Percentiles rank a stretch among this genome's conserved stretches.
Evolutionary conservation across 2,113 vertebrate genomes (phyloP).

Genomic region (Labeo rohita): DNA sequence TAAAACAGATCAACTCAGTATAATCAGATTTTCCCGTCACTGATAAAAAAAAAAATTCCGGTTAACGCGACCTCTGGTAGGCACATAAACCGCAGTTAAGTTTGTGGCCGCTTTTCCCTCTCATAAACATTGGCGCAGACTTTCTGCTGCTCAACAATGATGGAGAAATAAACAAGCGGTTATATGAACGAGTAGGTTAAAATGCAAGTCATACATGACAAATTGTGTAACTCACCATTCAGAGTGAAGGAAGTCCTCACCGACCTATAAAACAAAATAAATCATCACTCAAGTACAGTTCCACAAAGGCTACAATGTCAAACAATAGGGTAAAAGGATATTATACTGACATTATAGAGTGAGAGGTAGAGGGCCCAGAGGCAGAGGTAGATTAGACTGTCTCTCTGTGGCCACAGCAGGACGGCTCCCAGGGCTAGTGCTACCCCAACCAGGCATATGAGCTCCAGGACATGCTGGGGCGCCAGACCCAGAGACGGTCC

Average conservation of each 20-base stretch:
- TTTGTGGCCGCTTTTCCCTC: not conserved
- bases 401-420: slow-evolving; percentile 67
- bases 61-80: too few relatives aligned
- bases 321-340: not conserved
- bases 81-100: not conserved
- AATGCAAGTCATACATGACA: not conserved
- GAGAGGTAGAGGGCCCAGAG: slow-evolving; percentile 80
- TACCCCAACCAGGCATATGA: slow-evolving; percentile 77
- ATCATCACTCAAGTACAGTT: not conserved
- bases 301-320: not conserved
- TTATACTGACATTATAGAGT: slow-evolving; percentile 68
- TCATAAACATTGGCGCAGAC: not conserved
- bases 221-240: slow-evolving; percentile 82
- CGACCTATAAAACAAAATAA: slow-evolving; percentile 75
- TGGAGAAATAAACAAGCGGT: not conserved
- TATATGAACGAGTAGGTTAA: not conserved
- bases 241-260: slow-evolving; percentile 84
- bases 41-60: too few relatives aligned
- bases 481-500: slow-evolving; percentile 73
- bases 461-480: slow-evolving; percentile 80
- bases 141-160: not conserved
- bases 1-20: too few relatives aligned
- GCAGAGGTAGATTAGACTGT: slow-evolving; percentile 74
- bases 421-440: slow-evolving; percentile 71
- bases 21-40: too few relatives aligned